Conservation (phyloP, 2,113 vertebrate species). For the Brachypteracias leptosomus region DNA sequence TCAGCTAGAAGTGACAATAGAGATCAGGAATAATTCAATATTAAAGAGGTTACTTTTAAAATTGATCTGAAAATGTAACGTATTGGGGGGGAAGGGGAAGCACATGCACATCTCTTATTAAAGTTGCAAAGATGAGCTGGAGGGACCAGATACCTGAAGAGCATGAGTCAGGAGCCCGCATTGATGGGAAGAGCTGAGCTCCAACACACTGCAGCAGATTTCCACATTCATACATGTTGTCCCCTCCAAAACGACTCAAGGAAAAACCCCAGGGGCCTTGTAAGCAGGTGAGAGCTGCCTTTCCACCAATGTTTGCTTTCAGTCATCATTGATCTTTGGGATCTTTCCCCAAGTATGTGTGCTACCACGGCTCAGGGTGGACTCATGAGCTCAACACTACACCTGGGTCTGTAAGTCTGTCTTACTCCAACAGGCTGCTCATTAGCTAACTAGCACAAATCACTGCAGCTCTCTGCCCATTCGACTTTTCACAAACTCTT, state of each 20-base stretch:
- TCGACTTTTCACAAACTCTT: neutral
- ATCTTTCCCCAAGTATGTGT: neutral
- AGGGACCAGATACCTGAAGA: neutral
- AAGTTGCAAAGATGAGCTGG: neutral
- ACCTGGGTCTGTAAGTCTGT: neutral
- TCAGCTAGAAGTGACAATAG: conserved; percentile 61
- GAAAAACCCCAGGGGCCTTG: neutral
- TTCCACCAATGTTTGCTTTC: neutral
- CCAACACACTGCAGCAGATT: neutral
- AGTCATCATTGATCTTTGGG: neutral
- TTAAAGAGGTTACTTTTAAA: conserved; percentile 73
- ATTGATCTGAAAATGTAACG: conserved; percentile 58
- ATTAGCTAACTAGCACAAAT: neutral
- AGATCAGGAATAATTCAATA: conserved; percentile 67
- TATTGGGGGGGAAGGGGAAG: neutral
- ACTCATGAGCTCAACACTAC: neutral
- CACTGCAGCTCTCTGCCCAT: neutral
- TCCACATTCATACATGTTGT: neutral
- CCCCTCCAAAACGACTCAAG: neutral
- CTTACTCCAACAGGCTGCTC: neutral
- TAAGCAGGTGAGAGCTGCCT: neutral
- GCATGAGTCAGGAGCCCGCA: neutral
- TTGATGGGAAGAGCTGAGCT: neutral
- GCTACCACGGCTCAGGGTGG: neutral
- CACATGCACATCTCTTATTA: neutral